Percentiles rank a stretch among this genome's conserved stretches.
Conservation (phyloP, 2,797 vertebrate genomes). For the Amblyraja radiata region DNA sequence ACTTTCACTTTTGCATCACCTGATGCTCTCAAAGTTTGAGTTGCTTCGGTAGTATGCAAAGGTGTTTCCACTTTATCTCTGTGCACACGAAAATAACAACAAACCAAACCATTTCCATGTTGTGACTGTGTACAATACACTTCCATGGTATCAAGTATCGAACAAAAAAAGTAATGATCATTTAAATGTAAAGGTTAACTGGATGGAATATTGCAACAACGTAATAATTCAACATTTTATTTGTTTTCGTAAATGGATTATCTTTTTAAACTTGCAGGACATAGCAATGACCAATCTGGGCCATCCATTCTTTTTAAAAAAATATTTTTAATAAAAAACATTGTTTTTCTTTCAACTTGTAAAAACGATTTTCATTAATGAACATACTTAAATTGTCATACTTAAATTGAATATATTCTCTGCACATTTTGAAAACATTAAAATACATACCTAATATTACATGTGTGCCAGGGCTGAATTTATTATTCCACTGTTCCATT, state of each 20-base stretch:
- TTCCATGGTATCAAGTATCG: background rate
- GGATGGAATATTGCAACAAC: background rate
- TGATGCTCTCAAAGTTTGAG: too few relatives aligned
- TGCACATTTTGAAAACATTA: background rate
- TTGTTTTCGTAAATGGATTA: background rate
- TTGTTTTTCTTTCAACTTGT: background rate
- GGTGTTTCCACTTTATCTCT: too few relatives aligned
- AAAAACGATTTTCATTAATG: background rate
- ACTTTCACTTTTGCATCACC: too few relatives aligned
- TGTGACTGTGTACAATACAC: background rate
- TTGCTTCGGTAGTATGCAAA: too few relatives aligned
- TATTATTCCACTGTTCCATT: slow-evolving; percentile 72
- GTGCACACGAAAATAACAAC: too few relatives aligned
- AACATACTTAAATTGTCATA: background rate
- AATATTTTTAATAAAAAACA: too few relatives aligned
- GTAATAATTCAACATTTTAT: background rate
- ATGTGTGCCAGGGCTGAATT: slow-evolving; percentile 56
- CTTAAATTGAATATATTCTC: background rate
- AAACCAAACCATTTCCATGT: too few relatives aligned
- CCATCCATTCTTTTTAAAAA: background rate
- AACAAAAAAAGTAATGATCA: background rate
- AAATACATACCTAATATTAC: slow-evolving; percentile 69
- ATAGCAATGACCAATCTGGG: background rate
- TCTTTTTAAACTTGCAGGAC: background rate
- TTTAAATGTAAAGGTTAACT: background rate